phyloP scores from a whole-genome alignment of 2,888 invertebrate species.

The Eupithecia vulgata region DNA sequence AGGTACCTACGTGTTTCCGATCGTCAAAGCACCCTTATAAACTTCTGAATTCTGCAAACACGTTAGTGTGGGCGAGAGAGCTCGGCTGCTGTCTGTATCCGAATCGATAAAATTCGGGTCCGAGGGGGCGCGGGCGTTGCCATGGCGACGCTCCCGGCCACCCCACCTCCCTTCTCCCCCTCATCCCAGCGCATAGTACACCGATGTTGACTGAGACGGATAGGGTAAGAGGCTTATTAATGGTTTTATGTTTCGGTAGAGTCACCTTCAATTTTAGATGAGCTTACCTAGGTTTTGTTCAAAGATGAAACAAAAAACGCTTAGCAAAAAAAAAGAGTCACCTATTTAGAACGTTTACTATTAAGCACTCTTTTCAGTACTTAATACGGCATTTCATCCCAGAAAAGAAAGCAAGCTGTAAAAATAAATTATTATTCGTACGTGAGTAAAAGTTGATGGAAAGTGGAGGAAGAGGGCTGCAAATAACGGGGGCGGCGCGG shows the following conservation, averaged over 20 bases:
- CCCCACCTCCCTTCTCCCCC: slow-evolving; percentile 63
- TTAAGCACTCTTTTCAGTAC: not conserved
- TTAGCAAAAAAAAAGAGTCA: not conserved
- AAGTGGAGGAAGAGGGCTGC: slow-evolving; percentile 61
- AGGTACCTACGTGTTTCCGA: slow-evolving; percentile 27
- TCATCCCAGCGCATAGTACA: slow-evolving; percentile 61
- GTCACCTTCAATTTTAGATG: slow-evolving; percentile 41
- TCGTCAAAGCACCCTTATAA: slow-evolving; percentile 64
- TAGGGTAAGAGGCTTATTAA: slow-evolving; percentile 84
- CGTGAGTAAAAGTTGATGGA: slow-evolving; percentile 50
- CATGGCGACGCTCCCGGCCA: slow-evolving; percentile 71
- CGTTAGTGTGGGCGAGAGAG: slow-evolving; percentile 78
- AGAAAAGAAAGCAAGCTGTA: slow-evolving; percentile 35
- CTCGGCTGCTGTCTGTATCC: slow-evolving; percentile 80
- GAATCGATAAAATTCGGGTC: slow-evolving; percentile 84
- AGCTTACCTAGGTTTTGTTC: slow-evolving; percentile 16
- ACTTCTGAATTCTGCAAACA: slow-evolving; percentile 80
- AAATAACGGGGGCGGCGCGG: slow-evolving; percentile 60
- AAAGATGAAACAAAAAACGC: slow-evolving; percentile 10
- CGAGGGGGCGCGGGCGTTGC: slow-evolving; percentile 79
- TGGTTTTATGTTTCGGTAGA: slow-evolving; percentile 79
- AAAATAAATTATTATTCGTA: slow-evolving; percentile 45
- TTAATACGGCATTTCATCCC: slow-evolving; percentile 41
- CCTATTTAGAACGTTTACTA: not conserved
- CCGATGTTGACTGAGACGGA: slow-evolving; percentile 84